Percentiles rank a stretch among this genome's conserved stretches.
Conservation (phyloP, 2,113 vertebrate genomes). For the Dendropsophus ebraccatus region DNA sequence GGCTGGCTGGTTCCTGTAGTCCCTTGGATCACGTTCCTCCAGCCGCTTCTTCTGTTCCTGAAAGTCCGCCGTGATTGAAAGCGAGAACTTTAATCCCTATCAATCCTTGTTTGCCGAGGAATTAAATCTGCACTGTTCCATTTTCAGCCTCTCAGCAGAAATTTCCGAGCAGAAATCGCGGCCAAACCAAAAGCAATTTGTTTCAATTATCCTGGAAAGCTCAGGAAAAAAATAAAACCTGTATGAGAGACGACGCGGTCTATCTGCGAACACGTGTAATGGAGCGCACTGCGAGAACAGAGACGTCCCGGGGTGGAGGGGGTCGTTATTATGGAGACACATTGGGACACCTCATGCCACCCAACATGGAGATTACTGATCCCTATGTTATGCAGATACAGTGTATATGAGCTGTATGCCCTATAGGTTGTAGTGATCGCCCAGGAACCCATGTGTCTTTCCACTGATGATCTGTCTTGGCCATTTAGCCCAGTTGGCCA, state of each 20-base stretch:
- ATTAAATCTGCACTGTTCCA: constrained; percentile 8
- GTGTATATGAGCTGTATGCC: not conserved
- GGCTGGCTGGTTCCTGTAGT: not conserved
- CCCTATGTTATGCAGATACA: not conserved
- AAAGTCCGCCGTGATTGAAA: constrained; percentile 1
- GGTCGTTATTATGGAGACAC: too few relatives aligned
- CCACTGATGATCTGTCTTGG: not conserved
- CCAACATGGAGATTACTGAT: not conserved
- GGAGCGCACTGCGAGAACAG: not conserved
- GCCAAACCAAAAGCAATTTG: constrained; percentile 51
- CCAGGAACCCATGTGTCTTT: not conserved
- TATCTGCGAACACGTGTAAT: constrained; percentile 15
- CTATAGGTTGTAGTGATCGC: not conserved
- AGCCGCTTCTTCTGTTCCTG: not conserved
- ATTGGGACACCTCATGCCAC: too few relatives aligned
- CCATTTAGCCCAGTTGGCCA: not conserved
- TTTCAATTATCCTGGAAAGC: constrained; percentile 37
- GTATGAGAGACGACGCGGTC: not conserved
- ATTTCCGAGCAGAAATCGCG: not conserved
- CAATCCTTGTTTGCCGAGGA: constrained; percentile 9
- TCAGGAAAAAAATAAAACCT: constrained; percentile 1
- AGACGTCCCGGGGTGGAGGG: not conserved
- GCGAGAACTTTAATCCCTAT: constrained; percentile 26
- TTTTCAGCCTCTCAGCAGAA: constrained; percentile 51
- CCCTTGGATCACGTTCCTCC: not conserved